Conservation (phyloP, 2,797 vertebrate species). For the Girardinus metallicus region DNA sequence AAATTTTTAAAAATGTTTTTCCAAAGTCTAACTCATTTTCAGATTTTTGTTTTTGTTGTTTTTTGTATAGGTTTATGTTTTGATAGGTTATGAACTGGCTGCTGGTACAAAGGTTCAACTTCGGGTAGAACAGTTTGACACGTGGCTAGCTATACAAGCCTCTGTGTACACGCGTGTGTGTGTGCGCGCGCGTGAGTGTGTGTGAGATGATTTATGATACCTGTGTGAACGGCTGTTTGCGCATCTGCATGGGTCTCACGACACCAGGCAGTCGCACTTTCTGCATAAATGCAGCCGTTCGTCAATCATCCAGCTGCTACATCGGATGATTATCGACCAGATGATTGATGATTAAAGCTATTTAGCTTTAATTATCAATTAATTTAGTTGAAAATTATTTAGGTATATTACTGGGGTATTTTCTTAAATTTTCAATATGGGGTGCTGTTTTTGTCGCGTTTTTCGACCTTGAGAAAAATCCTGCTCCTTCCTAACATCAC, state of each 20-base stretch:
- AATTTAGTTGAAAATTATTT: not conserved
- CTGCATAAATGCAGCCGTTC: not conserved
- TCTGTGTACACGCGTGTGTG: constrained; percentile 1
- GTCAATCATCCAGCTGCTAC: not conserved
- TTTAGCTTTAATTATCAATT: not conserved
- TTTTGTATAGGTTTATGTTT: not conserved
- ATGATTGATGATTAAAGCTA: not conserved
- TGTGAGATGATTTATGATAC: not conserved
- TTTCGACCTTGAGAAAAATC: not conserved
- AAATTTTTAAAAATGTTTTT: not conserved
- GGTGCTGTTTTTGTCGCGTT: not conserved
- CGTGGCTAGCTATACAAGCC: not conserved
- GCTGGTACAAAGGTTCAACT: not conserved
- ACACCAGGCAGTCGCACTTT: constrained; percentile 1
- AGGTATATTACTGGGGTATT: not conserved
- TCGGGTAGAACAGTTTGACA: not conserved
- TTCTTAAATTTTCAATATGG: not conserved
- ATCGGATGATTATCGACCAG: not conserved
- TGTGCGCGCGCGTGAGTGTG: not conserved
- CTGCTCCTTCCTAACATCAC: not conserved
- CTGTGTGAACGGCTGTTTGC: not conserved
- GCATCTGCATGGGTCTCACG: constrained; percentile 53
- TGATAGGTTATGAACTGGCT: not conserved
- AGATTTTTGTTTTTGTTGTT: not conserved
- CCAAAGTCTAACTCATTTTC: not conserved